Conservation (phyloP, 2,113 vertebrate species). For the Quiscalus mexicanus region DNA sequence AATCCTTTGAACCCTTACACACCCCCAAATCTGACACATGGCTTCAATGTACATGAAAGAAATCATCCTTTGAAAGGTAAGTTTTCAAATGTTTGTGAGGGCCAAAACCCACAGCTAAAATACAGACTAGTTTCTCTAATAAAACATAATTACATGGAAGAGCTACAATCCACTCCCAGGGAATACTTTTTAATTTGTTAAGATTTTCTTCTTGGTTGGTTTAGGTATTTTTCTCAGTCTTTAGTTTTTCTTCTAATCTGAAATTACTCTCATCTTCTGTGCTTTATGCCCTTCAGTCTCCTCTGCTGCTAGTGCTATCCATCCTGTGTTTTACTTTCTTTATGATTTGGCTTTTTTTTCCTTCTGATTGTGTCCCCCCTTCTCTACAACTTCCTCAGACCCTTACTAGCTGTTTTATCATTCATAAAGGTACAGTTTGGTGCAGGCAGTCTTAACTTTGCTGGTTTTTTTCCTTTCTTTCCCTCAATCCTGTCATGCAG, state of each 20-base stretch:
- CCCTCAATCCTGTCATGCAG: background rate
- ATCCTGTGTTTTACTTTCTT: background rate
- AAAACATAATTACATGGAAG: background rate
- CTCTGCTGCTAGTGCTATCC: background rate
- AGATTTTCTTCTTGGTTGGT: background rate
- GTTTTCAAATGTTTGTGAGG: background rate
- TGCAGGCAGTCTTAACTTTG: background rate
- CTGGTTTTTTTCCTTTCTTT: background rate
- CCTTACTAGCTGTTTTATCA: background rate
- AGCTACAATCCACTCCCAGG: background rate
- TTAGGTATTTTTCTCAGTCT: background rate
- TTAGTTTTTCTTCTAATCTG: conserved; percentile 10
- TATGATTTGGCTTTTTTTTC: background rate
- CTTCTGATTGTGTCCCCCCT: background rate
- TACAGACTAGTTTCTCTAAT: background rate
- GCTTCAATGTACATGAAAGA: background rate
- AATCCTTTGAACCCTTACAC: background rate
- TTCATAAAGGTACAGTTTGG: background rate
- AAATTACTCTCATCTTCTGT: conserved; percentile 23
- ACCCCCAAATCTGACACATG: background rate
- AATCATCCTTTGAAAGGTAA: background rate
- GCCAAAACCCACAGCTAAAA: background rate
- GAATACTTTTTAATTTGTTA: background rate
- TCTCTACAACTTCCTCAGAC: background rate
- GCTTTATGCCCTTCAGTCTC: background rate